phyloP scores from a whole-genome alignment of 2,113 vertebrate genomes.

The Porphyrio hochstetteri region DNA sequence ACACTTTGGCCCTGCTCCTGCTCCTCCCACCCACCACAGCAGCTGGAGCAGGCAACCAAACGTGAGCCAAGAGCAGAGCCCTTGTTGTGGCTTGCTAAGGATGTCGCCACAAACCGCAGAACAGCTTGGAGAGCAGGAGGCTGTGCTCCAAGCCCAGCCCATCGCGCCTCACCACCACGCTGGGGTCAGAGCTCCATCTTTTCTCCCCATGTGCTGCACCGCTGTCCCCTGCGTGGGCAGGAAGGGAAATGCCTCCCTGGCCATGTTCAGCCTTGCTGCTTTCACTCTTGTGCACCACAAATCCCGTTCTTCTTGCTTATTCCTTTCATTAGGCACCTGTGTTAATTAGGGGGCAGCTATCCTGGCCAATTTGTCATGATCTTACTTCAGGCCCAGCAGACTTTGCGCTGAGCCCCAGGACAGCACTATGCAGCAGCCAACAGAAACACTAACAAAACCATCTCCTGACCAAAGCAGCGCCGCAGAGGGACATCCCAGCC shows the following conservation, averaged over 20 bases:
- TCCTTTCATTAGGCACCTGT: not conserved
- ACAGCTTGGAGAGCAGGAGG: not conserved
- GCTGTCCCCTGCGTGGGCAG: not conserved
- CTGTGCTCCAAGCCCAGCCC: not conserved
- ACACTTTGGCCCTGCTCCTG: not conserved
- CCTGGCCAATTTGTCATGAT: not conserved
- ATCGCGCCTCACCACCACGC: fast-evolving
- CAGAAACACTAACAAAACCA: not conserved
- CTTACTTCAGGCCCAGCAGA: not conserved
- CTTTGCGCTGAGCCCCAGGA: not conserved
- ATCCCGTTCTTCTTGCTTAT: not conserved
- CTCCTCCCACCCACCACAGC: not conserved
- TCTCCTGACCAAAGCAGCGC: not conserved
- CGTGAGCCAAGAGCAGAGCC: not conserved
- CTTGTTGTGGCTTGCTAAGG: not conserved
- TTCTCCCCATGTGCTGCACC: fast-evolving
- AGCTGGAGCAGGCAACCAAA: not conserved
- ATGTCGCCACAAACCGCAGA: not conserved
- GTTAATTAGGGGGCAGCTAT: not conserved
- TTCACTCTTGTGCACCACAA: not conserved
- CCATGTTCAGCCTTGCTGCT: fast-evolving
- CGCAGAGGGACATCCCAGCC: not conserved
- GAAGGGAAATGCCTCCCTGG: not conserved
- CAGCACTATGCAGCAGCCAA: not conserved
- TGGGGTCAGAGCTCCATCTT: not conserved